A percentile compares a stretch with the other conserved stretches of the same genome.
Evolutionary conservation across 2,888 invertebrate species (phyloP).

Genomic region (Scaptomyza flava): DNA sequence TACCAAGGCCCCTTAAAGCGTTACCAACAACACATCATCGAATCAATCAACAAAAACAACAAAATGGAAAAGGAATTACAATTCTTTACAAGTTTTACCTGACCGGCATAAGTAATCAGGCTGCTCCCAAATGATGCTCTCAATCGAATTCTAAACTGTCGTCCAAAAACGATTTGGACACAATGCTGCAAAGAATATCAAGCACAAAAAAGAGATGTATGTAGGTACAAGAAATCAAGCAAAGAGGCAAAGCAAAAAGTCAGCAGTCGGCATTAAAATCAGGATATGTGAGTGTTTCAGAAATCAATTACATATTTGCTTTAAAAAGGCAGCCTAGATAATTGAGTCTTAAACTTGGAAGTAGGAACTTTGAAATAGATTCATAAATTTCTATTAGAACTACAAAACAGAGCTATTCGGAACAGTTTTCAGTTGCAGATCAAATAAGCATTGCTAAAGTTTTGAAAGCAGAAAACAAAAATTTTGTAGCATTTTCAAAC

Average conservation of each 20-base stretch:
- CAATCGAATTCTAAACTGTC: constrained; percentile 76
- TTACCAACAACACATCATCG: constrained; percentile 68
- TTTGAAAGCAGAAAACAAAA: background rate
- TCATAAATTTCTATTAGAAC: too few species aligned
- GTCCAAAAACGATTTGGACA: constrained; percentile 73
- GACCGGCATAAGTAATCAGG: constrained; percentile 75
- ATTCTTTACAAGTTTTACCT: constrained; percentile 74
- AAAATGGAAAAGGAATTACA: constrained; percentile 12
- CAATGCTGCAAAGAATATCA: constrained; percentile 24
- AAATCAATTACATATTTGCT: constrained; percentile 14
- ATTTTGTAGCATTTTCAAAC: background rate
- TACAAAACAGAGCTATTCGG: too few species aligned
- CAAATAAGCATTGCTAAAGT: too few species aligned
- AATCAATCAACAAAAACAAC: constrained; percentile 41
- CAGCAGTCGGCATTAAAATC: constrained; percentile 42
- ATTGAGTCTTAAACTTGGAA: background rate
- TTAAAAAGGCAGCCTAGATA: too few species aligned
- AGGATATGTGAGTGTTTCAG: constrained; percentile 13
- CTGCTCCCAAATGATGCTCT: constrained; percentile 27
- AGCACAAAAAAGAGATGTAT: constrained; percentile 2
- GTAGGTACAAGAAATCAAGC: background rate
- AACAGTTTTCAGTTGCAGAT: background rate
- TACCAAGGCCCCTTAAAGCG: constrained; percentile 57
- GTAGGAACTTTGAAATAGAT: too few species aligned
- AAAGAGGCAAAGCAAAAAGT: constrained; percentile 35